These are phyloP conservation scores for Riptortus pedestris DNA, from an alignment of 1,140 invertebrate genomes.

Conservation along the genomic window DNA sequence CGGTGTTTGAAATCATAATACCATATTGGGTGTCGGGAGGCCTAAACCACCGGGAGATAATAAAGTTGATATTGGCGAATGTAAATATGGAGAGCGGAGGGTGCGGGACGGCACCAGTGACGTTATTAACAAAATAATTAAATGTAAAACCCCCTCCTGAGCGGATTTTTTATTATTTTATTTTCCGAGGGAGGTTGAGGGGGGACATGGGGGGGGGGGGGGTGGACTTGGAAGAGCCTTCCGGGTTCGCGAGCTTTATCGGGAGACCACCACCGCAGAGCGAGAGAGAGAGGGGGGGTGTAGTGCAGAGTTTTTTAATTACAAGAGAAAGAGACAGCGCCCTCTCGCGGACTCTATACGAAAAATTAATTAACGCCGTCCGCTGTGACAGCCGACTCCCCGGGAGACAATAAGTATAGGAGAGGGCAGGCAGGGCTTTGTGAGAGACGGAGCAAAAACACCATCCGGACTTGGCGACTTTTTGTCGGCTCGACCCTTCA, in stretches of 20 bases:
- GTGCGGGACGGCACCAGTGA: too few relatives aligned
- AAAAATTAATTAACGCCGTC: background rate
- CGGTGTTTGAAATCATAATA: too few relatives aligned
- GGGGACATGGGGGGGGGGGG: too few relatives aligned
- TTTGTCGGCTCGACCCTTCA: background rate
- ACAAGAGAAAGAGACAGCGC: background rate
- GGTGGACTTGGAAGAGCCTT: too few relatives aligned
- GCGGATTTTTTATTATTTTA: background rate
- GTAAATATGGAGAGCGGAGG: too few relatives aligned
- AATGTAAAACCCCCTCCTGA: background rate
- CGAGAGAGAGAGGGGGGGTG: too few relatives aligned
- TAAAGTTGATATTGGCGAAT: too few relatives aligned
- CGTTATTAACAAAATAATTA: background rate
- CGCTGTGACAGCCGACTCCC: background rate
- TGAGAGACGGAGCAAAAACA: background rate
- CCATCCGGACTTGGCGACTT: background rate
- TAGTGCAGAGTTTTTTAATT: background rate
- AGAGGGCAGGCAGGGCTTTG: background rate
- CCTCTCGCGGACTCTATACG: background rate
- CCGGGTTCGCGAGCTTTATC: too few relatives aligned
- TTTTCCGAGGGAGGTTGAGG: too few relatives aligned
- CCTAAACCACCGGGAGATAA: too few relatives aligned
- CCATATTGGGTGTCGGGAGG: too few relatives aligned
- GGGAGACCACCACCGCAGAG: too few relatives aligned
- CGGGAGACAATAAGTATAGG: background rate